phyloP scores from a whole-genome alignment of 92 coral and sea anemone species.

The Nematostella vectensis region DNA sequence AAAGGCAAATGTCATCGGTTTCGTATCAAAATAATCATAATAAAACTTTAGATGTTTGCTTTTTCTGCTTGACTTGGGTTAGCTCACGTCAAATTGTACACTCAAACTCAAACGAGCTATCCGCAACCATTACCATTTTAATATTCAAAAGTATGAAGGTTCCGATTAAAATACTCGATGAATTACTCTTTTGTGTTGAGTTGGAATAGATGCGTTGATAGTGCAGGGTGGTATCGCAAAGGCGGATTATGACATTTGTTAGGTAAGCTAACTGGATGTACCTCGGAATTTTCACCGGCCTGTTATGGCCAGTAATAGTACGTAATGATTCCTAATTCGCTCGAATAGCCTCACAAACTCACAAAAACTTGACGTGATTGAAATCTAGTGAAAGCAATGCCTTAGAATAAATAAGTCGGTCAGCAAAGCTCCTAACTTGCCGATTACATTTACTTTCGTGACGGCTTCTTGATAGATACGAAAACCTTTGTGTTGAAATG shows the following conservation, averaged over 20 bases:
- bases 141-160: too few species aligned
- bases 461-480: too few species aligned
- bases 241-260: too few species aligned
- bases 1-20: constrained; percentile 1
- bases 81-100: too few species aligned
- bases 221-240: neutral
- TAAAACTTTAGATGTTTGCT: neutral
- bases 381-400: neutral
- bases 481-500: too few species aligned
- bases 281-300: too few species aligned
- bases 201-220: neutral
- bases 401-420: too few species aligned
- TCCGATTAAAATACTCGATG: neutral
- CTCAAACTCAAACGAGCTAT: too few species aligned
- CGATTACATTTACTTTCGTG: too few species aligned
- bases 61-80: neutral
- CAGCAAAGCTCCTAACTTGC: too few species aligned
- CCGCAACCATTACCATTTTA: too few species aligned
- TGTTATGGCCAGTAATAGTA: constrained; percentile 2
- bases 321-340: constrained; percentile 2
- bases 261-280: too few species aligned
- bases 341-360: neutral
- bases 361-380: neutral
- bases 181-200: neutral
- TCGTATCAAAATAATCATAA: neutral